Evolutionary conservation across 2,888 invertebrate genomes (phyloP), one percentile per base, ranked within the genome.

Genomic region (Cerceris rybyensis): DNA sequence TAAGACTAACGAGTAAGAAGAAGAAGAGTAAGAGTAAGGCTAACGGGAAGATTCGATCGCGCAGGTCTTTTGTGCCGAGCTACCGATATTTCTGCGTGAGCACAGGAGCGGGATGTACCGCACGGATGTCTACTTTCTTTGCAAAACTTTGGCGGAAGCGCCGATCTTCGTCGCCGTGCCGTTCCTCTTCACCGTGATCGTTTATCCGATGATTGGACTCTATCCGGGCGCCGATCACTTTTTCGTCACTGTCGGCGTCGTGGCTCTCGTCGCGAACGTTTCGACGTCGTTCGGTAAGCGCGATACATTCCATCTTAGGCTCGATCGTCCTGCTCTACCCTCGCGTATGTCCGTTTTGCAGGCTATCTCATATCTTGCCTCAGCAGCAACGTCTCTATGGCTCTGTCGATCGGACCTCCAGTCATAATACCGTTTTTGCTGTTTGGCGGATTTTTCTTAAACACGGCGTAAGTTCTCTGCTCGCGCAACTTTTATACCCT

Each of bases 381-480:
- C 0, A 96, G 98, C 86, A 95, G 95, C 76, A 96, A 96, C 77
- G 95, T 97, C 5, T 96, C 97, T 59, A 96, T 98, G 95, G 98
- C 98, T 0, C 93, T 98, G 1, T 97, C 98, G 0, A 94, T 99
- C 67, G 97, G 98, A 0, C 98, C 98, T 0, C 97, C 98, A 6
- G 94, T 98, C 75, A 96, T 98, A 84, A 97, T 99, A 75, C 98
- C 99, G 0, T 96, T 98, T 92, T 94, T 99, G 93, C 93, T 99
- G 16, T 99, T 99, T 91, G 98, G 98, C 75, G 99, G 99, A 57
- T 98, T 98, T 94, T 98, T 98, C 93, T 94, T 99, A 55, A 98
- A 98, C 91, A 95, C 96, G 28, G 96, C 96, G 96, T 97, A 93
- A 94, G 94, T 52, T 13, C 13, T 60, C 14, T 49, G 28, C 7